Conservation (phyloP, 2,113 vertebrate species). For the Aythya baeri region DNA sequence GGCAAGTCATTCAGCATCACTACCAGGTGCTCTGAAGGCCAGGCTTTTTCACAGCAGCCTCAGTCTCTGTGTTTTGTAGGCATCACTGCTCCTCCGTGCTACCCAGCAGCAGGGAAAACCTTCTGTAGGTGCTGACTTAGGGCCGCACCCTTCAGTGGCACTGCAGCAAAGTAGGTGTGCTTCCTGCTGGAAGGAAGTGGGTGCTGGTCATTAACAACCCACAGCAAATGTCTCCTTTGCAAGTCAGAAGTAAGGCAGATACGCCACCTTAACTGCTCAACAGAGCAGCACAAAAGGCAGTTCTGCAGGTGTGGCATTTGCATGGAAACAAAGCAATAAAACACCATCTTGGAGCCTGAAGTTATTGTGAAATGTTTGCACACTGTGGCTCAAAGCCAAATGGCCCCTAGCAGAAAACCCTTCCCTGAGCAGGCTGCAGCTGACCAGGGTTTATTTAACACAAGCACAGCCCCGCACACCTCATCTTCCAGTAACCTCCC, state of each 20-base stretch:
- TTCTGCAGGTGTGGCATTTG: neutral
- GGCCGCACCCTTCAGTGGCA: neutral
- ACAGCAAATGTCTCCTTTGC: neutral
- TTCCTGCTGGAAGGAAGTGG: neutral
- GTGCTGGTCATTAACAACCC: neutral
- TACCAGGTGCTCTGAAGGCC: neutral
- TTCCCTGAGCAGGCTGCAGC: neutral
- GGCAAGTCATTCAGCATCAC: neutral
- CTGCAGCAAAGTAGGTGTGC: fast-evolving
- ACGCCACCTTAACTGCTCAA: neutral
- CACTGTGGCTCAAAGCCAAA: neutral
- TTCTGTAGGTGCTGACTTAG: neutral
- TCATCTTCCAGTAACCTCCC: neutral
- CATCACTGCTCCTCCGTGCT: neutral
- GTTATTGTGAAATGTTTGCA: neutral
- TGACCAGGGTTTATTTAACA: neutral
- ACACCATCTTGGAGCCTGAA: neutral
- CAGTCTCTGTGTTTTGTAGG: neutral
- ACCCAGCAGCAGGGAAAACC: neutral
- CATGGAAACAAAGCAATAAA: constrained; percentile 19
- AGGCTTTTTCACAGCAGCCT: neutral
- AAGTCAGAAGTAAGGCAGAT: neutral
- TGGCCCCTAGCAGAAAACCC: neutral
- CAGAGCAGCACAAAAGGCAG: neutral
- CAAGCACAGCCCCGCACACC: neutral